A percentile compares a stretch with the other conserved stretches of the same genome.
phyloP scores from a whole-genome alignment of 2,888 invertebrate genomes.

The Acrocera orbiculus region DNA sequence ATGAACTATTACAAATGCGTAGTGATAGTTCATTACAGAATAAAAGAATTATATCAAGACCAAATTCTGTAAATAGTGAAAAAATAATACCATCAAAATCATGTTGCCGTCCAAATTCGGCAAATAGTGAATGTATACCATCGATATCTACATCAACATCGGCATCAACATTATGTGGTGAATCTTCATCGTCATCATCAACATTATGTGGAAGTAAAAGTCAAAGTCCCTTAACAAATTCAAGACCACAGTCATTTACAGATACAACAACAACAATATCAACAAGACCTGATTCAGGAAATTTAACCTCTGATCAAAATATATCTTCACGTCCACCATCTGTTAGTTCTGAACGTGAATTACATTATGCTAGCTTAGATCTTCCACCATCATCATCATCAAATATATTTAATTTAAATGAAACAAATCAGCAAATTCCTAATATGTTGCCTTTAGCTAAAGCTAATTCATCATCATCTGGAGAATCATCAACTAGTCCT shows the following conservation, averaged over 20 bases:
- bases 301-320: conserved; percentile 13
- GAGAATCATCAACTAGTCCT: conserved; percentile 21
- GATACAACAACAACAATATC: conserved; percentile 7
- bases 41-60: conserved; percentile 21
- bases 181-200: conserved; percentile 13
- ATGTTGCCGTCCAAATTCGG: conserved; percentile 18
- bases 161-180: conserved; percentile 14
- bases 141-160: conserved; percentile 17
- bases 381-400: conserved; percentile 26
- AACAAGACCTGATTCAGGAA: conserved; percentile 24
- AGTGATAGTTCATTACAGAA: conserved; percentile 21
- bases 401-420: too few relatives aligned
- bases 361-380: conserved; percentile 51
- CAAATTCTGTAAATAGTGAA: conserved; percentile 27
- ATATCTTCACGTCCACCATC: conserved; percentile 22
- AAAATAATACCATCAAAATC: conserved; percentile 16
- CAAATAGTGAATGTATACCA: conserved; percentile 17
- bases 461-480: conserved; percentile 15
- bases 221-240: conserved; percentile 12
- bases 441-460: conserved; percentile 15
- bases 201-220: conserved; percentile 15
- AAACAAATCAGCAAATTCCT: too few relatives aligned
- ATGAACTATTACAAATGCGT: conserved; percentile 24
- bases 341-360: conserved; percentile 30
- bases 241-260: conserved; percentile 13